phyloP scores from a whole-genome alignment of 2,888 invertebrate species.

The Clostera curtula region DNA sequence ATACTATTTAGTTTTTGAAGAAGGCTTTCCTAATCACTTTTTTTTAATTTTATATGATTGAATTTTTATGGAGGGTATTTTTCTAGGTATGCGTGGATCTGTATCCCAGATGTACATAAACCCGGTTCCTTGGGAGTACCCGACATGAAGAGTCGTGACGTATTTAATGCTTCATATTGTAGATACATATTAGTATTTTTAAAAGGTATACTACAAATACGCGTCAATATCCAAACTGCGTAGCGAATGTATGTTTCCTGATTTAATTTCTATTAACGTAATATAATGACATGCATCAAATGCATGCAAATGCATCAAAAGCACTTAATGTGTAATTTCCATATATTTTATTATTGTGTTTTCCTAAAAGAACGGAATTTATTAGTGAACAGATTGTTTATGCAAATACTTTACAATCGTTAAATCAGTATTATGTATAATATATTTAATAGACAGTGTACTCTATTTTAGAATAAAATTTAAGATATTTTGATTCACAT shows the following conservation, averaged over 20 bases:
- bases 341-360: too few relatives aligned
- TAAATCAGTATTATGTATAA: not conserved
- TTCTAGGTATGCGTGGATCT: constrained; percentile 77
- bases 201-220: constrained; percentile 13
- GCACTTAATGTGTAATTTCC: too few relatives aligned
- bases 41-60: too few relatives aligned
- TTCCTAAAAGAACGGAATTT: too few relatives aligned
- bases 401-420: too few relatives aligned
- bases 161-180: constrained; percentile 2
- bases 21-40: too few relatives aligned
- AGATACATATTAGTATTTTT: constrained; percentile 7
- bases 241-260: too few relatives aligned
- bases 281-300: too few relatives aligned
- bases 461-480: constrained; percentile 47
- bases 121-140: constrained; percentile 77
- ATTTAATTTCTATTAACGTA: too few relatives aligned
- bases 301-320: too few relatives aligned
- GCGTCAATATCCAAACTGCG: constrained; percentile 18
- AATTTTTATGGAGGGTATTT: not conserved
- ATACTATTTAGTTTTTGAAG: too few relatives aligned
- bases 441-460: constrained; percentile 25
- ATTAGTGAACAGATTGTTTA: too few relatives aligned
- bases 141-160: constrained; percentile 30
- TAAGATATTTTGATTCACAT: constrained; percentile 38
- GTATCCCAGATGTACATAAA: constrained; percentile 78